Conservation (phyloP, 2,113 vertebrate genomes). For the Philantomba maxwellii region DNA sequence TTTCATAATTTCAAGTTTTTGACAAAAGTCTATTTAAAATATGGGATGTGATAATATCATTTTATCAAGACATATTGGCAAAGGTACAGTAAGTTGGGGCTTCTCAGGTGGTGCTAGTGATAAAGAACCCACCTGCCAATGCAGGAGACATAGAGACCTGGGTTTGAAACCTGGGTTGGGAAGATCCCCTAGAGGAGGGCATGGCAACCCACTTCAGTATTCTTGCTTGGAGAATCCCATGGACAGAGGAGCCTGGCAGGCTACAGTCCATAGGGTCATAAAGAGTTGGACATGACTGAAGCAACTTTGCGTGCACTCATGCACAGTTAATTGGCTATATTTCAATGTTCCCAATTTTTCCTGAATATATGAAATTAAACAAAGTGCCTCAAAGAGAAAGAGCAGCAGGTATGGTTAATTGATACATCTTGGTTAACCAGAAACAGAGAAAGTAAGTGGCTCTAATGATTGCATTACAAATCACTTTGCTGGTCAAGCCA, state of each 20-base stretch:
- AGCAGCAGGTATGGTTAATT: not conserved
- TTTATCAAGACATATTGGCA: not conserved
- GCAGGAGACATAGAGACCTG: not conserved
- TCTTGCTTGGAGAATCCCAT: not conserved
- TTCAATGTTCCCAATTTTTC: constrained; percentile 4
- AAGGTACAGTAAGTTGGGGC: not conserved
- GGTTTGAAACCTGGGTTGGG: not conserved
- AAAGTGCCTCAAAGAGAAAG: not conserved
- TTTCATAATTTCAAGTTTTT: not conserved
- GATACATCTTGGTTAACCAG: not conserved
- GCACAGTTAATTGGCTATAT: not conserved
- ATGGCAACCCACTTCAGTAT: not conserved
- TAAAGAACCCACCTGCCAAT: not conserved
- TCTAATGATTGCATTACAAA: not conserved
- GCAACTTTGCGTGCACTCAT: not conserved
- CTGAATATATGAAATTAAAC: not conserved
- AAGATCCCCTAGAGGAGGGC: not conserved
- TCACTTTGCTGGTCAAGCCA: not conserved
- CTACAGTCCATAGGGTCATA: not conserved
- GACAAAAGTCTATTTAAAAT: constrained; percentile 5
- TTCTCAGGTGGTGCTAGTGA: not conserved
- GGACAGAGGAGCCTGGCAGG: not conserved
- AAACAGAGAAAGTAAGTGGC: not conserved
- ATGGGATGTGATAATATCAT: not conserved
- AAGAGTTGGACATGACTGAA: not conserved